Conservation (phyloP, 2,797 vertebrate genomes). For the Thunnus albacares region DNA sequence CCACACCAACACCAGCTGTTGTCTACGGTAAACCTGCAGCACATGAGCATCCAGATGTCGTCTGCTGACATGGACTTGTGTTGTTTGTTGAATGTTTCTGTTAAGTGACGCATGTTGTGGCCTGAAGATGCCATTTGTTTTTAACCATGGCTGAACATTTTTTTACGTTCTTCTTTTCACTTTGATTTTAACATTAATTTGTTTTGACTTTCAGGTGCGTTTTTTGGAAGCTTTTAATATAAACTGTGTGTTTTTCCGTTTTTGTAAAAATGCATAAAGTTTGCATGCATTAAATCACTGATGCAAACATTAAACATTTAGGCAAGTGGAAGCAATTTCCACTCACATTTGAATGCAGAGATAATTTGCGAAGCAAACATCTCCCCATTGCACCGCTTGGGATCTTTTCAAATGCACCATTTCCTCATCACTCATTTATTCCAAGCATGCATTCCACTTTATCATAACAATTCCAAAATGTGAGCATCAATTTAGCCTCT, state of each 20-base stretch:
- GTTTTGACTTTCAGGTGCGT: neutral
- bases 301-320: conserved; percentile 27
- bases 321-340: conserved; percentile 7
- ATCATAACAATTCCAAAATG: conserved; percentile 66
- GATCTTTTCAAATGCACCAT: conserved; percentile 49
- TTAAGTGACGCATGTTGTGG: conserved; percentile 74
- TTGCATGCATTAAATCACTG: conserved; percentile 26
- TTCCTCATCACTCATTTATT: conserved; percentile 61
- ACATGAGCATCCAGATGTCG: conserved; percentile 57
- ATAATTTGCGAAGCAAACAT: conserved; percentile 47
- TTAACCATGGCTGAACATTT: conserved; percentile 33
- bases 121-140: conserved; percentile 51
- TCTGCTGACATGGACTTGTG: conserved; percentile 53
- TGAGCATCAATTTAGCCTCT: conserved; percentile 59
- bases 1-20: conserved; percentile 92
- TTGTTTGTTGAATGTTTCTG: conserved; percentile 62
- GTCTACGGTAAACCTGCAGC: conserved; percentile 92
- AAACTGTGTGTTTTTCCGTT: conserved; percentile 13
- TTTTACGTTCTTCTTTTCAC: neutral
- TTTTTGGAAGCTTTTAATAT: neutral
- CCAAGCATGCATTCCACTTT: conserved; percentile 64
- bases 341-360: conserved; percentile 34
- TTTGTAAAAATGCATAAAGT: conserved; percentile 22
- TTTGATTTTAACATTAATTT: conserved; percentile 20
- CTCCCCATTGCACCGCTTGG: conserved; percentile 30